These are phyloP conservation scores for Drosophila rubida DNA, from an alignment of 2,888 invertebrate species.

Conservation along the genomic window DNA sequence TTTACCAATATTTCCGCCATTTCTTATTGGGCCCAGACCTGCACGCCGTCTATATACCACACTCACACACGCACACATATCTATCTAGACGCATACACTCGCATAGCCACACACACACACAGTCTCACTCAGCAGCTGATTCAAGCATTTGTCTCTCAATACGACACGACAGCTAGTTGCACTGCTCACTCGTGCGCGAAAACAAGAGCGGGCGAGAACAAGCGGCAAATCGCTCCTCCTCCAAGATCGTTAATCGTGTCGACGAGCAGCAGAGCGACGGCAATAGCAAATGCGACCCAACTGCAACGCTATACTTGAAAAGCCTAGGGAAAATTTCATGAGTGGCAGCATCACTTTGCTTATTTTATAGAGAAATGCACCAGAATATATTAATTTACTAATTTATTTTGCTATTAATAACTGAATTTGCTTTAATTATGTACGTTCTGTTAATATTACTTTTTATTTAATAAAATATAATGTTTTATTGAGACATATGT, in stretches of 20 bases:
- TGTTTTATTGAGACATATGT: too few relatives aligned
- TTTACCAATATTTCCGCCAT: conserved; percentile 71
- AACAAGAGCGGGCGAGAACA: neutral
- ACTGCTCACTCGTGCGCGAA: conserved; percentile 50
- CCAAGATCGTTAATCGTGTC: conserved; percentile 39
- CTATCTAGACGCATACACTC: conserved; percentile 11
- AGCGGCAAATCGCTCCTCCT: conserved; percentile 59
- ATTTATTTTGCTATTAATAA: too few relatives aligned
- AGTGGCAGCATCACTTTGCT: neutral
- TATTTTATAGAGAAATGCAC: neutral
- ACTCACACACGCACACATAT: conserved; percentile 24
- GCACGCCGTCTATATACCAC: conserved; percentile 43
- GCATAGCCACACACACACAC: neutral
- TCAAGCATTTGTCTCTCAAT: conserved; percentile 35
- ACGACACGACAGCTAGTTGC: conserved; percentile 35
- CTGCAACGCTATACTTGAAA: conserved; percentile 26
- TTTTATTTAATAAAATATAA: neutral
- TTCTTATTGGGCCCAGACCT: conserved; percentile 68
- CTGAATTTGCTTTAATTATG: too few relatives aligned
- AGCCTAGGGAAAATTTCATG: conserved; percentile 4
- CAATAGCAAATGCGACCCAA: conserved; percentile 36
- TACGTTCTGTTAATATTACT: too few relatives aligned
- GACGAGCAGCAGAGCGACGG: conserved; percentile 39
- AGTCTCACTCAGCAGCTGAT: conserved; percentile 36
- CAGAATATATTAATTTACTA: neutral